Percentiles rank a stretch among this genome's conserved stretches.
These are phyloP conservation scores for Chirona hameri DNA, from an alignment of 2,888 invertebrate genomes.

Conservation along the genomic window DNA sequence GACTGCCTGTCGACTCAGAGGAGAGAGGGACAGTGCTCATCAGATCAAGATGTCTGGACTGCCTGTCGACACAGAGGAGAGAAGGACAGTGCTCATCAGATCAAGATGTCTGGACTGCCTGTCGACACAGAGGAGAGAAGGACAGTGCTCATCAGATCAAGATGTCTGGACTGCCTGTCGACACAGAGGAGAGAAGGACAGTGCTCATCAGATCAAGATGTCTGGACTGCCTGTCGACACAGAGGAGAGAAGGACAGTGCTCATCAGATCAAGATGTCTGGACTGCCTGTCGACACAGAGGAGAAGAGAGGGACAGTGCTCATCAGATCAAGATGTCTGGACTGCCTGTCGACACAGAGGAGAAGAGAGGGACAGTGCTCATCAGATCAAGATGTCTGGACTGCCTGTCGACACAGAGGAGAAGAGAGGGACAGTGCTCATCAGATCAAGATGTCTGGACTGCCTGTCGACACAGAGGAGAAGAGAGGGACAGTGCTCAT, in stretches of 20 bases:
- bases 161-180: constrained; percentile 64
- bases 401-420: constrained; percentile 53
- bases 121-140: constrained; percentile 40
- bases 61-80: constrained; percentile 49
- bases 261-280: constrained; percentile 72
- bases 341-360: constrained; percentile 53
- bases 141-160: no score
- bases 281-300: constrained; percentile 54
- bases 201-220: constrained; percentile 71
- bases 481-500: no score
- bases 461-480: constrained; percentile 51
- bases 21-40: no score
- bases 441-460: constrained; percentile 71
- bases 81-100: no score
- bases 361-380: no score
- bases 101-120: constrained; percentile 69
- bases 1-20: constrained; percentile 54
- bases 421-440: no score
- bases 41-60: constrained; percentile 71
- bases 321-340: constrained; percentile 72
- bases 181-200: constrained; percentile 35
- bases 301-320: no score
- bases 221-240: constrained; percentile 60
- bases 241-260: constrained; percentile 37
- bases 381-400: constrained; percentile 71